phyloP scores from a whole-genome alignment of 2,113 vertebrate species.

The Apaloderma vittatum region DNA sequence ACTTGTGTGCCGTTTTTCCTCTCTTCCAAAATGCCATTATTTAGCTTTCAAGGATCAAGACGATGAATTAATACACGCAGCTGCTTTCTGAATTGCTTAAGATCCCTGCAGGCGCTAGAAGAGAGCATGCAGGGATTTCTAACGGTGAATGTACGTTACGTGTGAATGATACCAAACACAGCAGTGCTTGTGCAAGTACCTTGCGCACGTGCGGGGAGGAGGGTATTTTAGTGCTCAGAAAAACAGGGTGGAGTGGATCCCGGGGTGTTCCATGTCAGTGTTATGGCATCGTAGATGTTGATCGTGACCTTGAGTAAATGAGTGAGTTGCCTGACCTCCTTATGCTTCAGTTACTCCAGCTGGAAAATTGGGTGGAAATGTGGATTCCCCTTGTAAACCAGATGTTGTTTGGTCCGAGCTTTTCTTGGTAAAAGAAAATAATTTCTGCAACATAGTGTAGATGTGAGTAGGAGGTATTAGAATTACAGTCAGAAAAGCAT shows the following conservation, averaged over 20 bases:
- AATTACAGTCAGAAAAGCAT: not conserved
- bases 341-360: constrained; percentile 32
- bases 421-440: not conserved
- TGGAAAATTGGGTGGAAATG: constrained; percentile 12
- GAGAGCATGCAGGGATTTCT: not conserved
- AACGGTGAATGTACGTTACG: not conserved
- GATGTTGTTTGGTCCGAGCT: constrained; percentile 19
- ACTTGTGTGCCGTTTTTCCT: not conserved
- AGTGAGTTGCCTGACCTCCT: constrained; percentile 5
- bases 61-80: not conserved
- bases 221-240: not conserved
- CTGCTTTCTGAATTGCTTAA: not conserved
- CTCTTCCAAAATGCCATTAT: not conserved
- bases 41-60: not conserved
- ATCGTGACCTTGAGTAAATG: not conserved
- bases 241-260: not conserved
- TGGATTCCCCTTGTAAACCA: constrained; percentile 8
- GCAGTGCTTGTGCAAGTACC: not conserved
- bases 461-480: not conserved
- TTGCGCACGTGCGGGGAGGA: not conserved
- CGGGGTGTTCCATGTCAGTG: not conserved
- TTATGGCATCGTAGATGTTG: not conserved
- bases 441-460: not conserved
- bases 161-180: not conserved
- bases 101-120: not conserved